Conservation (phyloP, 1,140 invertebrate genomes). For the Drosophila hydei region DNA sequence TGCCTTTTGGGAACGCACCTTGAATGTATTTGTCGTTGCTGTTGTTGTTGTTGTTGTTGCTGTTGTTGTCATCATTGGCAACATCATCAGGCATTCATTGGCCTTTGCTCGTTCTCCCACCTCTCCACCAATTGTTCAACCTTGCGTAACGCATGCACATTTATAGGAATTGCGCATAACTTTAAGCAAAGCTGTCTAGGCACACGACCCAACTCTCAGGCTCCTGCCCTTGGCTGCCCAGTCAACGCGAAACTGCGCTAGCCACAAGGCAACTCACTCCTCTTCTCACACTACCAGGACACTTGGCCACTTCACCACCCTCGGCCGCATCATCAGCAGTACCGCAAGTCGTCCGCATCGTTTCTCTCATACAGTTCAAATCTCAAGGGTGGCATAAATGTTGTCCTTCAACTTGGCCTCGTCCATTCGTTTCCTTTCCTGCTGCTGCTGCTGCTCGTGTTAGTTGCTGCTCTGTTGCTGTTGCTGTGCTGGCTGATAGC, state of each 20-base stretch:
- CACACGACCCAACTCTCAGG: slow-evolving; percentile 38
- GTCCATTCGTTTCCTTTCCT: not conserved
- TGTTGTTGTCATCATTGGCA: slow-evolving; percentile 11
- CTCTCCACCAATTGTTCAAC: slow-evolving; percentile 66
- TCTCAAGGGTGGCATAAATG: slow-evolving; percentile 81
- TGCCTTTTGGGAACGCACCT: slow-evolving; percentile 35
- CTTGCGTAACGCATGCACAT: slow-evolving; percentile 80
- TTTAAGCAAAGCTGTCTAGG: slow-evolving; percentile 75
- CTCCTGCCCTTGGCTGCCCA: not conserved
- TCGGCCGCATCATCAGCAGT: slow-evolving; percentile 8
- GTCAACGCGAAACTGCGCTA: slow-evolving; percentile 53
- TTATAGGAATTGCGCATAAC: slow-evolving; percentile 81
- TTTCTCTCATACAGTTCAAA: slow-evolving; percentile 65
- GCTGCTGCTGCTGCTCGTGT: not conserved
- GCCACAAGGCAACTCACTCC: slow-evolving; percentile 49
- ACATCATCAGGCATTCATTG: slow-evolving; percentile 65
- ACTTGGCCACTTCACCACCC: slow-evolving; percentile 11
- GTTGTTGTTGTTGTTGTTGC: too few species aligned
- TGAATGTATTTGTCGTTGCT: slow-evolving; percentile 1
- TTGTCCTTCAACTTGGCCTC: slow-evolving; percentile 66
- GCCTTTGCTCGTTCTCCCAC: not conserved
- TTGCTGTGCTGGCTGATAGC: slow-evolving; percentile 29
- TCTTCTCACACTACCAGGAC: not conserved
- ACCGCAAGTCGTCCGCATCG: slow-evolving; percentile 42
- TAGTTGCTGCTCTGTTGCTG: slow-evolving; percentile 15